Conservation (phyloP, 2,888 invertebrate species). For the Actias luna region DNA sequence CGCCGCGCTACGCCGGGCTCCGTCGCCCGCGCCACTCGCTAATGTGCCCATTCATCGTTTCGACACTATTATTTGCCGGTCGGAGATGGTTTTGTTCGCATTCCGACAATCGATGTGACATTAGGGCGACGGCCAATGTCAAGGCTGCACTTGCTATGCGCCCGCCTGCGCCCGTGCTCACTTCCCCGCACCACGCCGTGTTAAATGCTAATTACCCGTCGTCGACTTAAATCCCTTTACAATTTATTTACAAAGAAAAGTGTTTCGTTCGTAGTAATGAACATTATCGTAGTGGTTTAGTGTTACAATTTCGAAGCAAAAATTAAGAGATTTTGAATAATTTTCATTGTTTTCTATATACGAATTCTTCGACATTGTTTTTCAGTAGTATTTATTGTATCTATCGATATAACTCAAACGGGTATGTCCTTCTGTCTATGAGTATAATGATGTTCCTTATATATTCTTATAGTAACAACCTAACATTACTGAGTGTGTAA, state of each 20-base stretch:
- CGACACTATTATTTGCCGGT: conserved; percentile 69
- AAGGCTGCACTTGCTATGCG: conserved; percentile 77
- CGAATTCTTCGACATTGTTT: no score
- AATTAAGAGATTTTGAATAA: no score
- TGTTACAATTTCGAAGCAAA: neutral
- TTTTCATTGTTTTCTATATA: neutral
- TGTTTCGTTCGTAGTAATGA: neutral
- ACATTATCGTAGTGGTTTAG: neutral
- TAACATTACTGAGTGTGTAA: no score
- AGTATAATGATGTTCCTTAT: no score
- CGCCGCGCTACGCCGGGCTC: conserved; percentile 47
- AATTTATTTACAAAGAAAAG: conserved; percentile 5
- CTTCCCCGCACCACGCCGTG: conserved; percentile 28
- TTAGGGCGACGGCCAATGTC: conserved; percentile 75
- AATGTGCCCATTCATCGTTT: conserved; percentile 78
- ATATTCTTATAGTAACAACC: no score
- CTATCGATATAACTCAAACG: no score
- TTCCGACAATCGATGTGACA: conserved; percentile 72
- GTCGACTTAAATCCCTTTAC: conserved; percentile 54
- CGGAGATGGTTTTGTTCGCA: conserved; percentile 75
- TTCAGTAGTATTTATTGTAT: no score
- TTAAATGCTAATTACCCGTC: conserved; percentile 60
- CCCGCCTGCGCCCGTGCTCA: conserved; percentile 38
- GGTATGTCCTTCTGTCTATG: no score
- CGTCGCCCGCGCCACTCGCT: conserved; percentile 65